phyloP scores from a whole-genome alignment of 37 sponge, comb jelly and placozoan genomes.

The Aplysina aerophoba region DNA sequence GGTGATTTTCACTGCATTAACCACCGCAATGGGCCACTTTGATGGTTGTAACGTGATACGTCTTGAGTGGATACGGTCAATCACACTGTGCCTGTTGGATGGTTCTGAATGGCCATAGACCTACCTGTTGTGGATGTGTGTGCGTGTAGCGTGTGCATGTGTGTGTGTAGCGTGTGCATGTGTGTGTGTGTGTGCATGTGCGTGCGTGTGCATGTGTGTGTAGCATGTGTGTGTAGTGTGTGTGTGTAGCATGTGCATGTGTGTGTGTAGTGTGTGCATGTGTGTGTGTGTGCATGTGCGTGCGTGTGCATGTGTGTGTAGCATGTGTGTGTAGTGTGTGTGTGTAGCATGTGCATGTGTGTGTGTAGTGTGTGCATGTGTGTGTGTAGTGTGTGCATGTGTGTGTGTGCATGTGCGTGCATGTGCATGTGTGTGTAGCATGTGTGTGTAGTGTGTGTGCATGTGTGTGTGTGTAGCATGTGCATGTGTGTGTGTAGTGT shows the following conservation, averaged over 20 bases:
- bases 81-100: too few species aligned
- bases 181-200: constrained; percentile 37
- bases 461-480: not conserved
- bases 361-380: constrained; percentile 11
- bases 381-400: not conserved
- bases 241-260: constrained; percentile 37
- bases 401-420: not conserved
- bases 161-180: not conserved
- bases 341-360: not conserved
- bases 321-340: constrained; percentile 15
- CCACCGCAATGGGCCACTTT: too few species aligned
- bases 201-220: constrained; percentile 21
- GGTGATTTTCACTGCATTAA: not conserved
- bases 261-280: constrained; percentile 49
- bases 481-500: too few species aligned
- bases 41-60: too few species aligned
- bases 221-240: constrained; percentile 34
- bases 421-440: not conserved
- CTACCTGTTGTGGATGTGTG: not conserved
- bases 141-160: constrained; percentile 4
- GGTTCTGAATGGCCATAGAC: not conserved
- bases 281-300: constrained; percentile 50
- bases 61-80: too few species aligned
- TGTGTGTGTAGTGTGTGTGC: constrained; percentile 25
- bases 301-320: constrained; percentile 18